Percentiles rank a stretch among this genome's conserved stretches.
Evolutionary conservation across 2,888 invertebrate species (phyloP).

Genomic region (Hemaris fuciformis): DNA sequence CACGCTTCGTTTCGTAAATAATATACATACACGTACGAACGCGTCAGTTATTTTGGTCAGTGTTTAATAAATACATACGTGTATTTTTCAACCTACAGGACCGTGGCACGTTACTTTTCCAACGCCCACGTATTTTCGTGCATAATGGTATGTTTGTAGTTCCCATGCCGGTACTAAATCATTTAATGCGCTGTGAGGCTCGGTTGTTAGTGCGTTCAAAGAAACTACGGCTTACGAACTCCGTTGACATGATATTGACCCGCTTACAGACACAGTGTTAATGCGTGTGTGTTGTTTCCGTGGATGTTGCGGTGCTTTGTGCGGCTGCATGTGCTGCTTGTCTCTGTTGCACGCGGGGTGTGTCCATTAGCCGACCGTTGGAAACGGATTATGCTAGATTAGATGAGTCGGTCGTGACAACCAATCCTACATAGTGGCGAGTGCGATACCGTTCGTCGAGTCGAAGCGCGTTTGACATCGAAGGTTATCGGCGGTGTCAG

Average conservation of each 20-base stretch:
- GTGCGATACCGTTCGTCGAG: conserved; percentile 45
- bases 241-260: conserved; percentile 13
- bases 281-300: conserved; percentile 2
- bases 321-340: neutral
- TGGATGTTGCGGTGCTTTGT: neutral
- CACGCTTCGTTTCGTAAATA: neutral
- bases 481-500: conserved; percentile 79
- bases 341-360: neutral
- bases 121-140: neutral
- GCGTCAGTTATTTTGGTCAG: neutral
- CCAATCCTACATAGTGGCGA: conserved; percentile 2
- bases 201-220: neutral
- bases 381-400: neutral
- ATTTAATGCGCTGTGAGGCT: neutral
- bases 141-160: conserved; percentile 3
- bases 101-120: neutral
- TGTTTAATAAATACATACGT: neutral
- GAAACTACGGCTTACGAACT: conserved; percentile 10
- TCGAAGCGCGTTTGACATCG: conserved; percentile 69
- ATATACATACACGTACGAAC: neutral
- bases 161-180: conserved; percentile 7
- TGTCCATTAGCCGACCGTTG: neutral
- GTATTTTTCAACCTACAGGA: neutral
- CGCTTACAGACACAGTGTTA: conserved; percentile 1
- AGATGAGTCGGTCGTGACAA: neutral